Evolutionary conservation across 2,113 vertebrate genomes (phyloP).

Genomic region (Apteryx owenii): DNA sequence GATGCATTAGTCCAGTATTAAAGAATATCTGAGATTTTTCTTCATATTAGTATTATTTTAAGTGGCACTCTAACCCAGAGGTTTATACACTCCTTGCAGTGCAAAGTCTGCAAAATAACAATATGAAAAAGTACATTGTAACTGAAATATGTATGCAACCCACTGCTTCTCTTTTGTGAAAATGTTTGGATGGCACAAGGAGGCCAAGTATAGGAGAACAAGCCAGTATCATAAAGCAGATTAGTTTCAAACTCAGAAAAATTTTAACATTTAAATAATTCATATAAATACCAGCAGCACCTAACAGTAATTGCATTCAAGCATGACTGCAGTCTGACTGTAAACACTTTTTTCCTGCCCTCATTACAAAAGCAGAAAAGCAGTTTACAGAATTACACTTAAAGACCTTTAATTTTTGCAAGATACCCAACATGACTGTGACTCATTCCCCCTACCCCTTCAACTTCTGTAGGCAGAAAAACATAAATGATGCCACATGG

Average conservation of each 20-base stretch:
- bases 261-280: slow-evolving; percentile 47
- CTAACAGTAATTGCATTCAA: not conserved
- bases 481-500: not conserved
- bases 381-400: not conserved
- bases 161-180: not conserved
- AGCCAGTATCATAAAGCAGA: not conserved
- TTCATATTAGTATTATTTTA: not conserved
- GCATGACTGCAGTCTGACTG: not conserved
- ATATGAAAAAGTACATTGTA: not conserved
- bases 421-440: not conserved
- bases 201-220: not conserved
- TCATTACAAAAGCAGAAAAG: not conserved
- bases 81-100: not conserved
- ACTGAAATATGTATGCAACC: slow-evolving; percentile 3
- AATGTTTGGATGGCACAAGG: not conserved
- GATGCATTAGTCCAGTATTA: not conserved
- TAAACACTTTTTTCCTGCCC: not conserved
- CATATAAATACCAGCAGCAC: not conserved
- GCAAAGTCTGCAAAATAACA: not conserved
- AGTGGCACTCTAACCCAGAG: not conserved
- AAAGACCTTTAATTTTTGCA: not conserved
- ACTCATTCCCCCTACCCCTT: not conserved
- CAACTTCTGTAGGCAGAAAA: not conserved
- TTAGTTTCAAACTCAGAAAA: slow-evolving; percentile 46
- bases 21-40: not conserved